Conservation (phyloP, 2,888 invertebrate species). For the Philhelius pedissequus region DNA sequence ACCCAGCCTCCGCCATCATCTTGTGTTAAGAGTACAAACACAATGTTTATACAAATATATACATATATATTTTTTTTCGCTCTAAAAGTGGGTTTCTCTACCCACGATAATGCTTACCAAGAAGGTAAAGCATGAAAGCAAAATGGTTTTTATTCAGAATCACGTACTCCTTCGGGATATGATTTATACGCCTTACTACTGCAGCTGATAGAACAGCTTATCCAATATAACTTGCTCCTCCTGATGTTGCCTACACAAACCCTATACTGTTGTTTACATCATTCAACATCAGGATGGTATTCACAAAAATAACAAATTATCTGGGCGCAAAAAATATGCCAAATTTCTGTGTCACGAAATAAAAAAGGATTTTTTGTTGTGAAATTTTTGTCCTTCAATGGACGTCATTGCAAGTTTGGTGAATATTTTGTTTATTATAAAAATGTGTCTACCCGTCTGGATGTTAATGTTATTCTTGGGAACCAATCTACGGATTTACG, state of each 20-base stretch:
- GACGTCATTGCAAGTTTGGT: too few relatives aligned
- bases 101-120: slow-evolving; percentile 9
- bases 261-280: slow-evolving; percentile 12
- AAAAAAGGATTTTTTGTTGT: too few relatives aligned
- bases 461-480: too few relatives aligned
- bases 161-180: slow-evolving; percentile 65
- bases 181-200: slow-evolving; percentile 59
- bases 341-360: too few relatives aligned
- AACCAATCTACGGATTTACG: too few relatives aligned
- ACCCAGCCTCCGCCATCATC: slow-evolving; percentile 12
- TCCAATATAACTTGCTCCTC: slow-evolving; percentile 56
- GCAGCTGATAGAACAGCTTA: slow-evolving; percentile 66
- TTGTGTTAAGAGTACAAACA: slow-evolving; percentile 49
- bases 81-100: neutral
- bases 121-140: slow-evolving; percentile 12
- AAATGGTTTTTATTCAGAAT: slow-evolving; percentile 60
- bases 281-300: neutral
- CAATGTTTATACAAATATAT: neutral
- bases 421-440: too few relatives aligned
- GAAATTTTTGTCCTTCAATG: too few relatives aligned
- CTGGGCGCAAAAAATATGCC: neutral
- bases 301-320: neutral
- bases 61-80: neutral
- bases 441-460: too few relatives aligned
- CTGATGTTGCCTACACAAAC: slow-evolving; percentile 22